These are phyloP conservation scores for Prunella fulvescens DNA, from an alignment of 2,113 vertebrate genomes.

Conservation along the genomic window DNA sequence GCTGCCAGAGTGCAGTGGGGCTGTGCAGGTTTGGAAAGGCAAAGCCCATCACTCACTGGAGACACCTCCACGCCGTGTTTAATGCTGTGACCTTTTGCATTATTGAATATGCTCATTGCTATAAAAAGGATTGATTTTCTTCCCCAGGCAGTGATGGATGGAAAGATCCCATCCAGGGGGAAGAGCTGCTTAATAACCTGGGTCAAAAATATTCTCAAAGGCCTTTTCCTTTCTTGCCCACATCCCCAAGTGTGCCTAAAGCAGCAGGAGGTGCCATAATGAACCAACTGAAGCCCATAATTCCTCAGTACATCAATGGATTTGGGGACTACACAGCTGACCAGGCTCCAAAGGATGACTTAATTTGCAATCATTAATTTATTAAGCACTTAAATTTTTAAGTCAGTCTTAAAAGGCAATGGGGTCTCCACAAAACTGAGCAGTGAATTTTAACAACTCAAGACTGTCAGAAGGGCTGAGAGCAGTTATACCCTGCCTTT, in stretches of 20 bases:
- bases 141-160: background rate
- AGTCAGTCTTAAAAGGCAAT: background rate
- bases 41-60: background rate
- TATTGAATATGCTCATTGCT: background rate
- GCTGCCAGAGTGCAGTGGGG: background rate
- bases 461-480: background rate
- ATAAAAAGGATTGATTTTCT: background rate
- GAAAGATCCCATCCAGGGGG: background rate
- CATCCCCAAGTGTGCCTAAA: background rate
- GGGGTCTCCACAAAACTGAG: background rate
- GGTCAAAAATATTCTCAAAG: background rate
- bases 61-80: rapidly evolving
- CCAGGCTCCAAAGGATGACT: background rate
- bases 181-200: background rate
- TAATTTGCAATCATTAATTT: background rate
- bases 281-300: background rate
- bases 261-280: background rate
- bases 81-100: background rate
- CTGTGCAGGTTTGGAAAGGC: background rate
- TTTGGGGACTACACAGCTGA: background rate
- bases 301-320: background rate
- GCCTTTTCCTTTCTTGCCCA: background rate
- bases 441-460: background rate
- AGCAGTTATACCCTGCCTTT: background rate
- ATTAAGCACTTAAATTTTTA: background rate